phyloP scores from a whole-genome alignment of 2,797 vertebrate genomes.

The Eurystomus glaucurus region DNA sequence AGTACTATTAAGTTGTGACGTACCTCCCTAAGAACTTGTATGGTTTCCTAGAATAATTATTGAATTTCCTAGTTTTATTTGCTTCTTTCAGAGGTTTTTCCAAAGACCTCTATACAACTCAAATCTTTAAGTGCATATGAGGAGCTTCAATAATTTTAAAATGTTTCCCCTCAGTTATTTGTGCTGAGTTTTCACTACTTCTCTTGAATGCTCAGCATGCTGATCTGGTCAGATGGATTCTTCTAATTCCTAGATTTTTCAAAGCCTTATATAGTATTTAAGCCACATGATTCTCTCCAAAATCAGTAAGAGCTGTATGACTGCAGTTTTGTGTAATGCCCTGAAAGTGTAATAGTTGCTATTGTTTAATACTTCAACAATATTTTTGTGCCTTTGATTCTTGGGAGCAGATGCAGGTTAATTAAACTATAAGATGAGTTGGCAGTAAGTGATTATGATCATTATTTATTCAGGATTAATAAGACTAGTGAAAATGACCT shows the following conservation, averaged over 20 bases:
- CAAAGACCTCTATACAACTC: background rate
- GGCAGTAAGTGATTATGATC: background rate
- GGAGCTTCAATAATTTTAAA: background rate
- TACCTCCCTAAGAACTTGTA: background rate
- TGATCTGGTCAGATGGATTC: background rate
- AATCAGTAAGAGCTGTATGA: background rate
- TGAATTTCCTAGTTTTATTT: background rate
- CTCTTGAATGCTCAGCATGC: background rate
- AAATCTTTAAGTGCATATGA: background rate
- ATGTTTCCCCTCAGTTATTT: background rate
- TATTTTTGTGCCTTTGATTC: conserved; percentile 1
- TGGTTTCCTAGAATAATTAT: background rate
- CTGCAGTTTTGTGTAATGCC: background rate
- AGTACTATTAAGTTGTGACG: background rate
- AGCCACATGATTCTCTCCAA: background rate
- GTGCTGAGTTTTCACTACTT: background rate
- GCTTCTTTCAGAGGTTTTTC: background rate
- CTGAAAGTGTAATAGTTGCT: background rate
- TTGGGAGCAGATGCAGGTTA: conserved; percentile 6
- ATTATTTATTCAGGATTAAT: conserved; percentile 41
- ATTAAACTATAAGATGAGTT: conserved; percentile 16
- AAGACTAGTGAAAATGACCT: background rate
- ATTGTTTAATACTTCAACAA: background rate
- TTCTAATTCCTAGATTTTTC: background rate
- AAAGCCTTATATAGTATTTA: background rate